A percentile compares a stretch with the other conserved stretches of the same genome.
These are phyloP conservation scores for Amphiprion clarkii DNA, from an alignment of 2,797 vertebrate genomes.

Conservation along the genomic window DNA sequence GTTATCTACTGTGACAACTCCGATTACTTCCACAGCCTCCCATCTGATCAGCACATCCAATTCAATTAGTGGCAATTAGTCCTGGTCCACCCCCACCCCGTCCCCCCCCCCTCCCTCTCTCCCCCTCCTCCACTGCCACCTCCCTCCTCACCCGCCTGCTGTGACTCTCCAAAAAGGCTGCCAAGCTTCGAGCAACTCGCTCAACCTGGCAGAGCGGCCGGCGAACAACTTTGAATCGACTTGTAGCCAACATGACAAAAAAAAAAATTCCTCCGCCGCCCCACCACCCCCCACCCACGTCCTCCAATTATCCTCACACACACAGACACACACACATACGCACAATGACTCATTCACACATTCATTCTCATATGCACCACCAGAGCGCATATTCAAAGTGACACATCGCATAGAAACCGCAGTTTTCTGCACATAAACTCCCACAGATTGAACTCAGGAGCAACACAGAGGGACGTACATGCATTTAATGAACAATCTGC, in stretches of 20 bases:
- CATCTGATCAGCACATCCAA: conserved; percentile 88
- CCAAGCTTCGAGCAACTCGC: conserved; percentile 63
- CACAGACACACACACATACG: conserved; percentile 50
- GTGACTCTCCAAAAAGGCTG: conserved; percentile 58
- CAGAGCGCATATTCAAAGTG: conserved; percentile 78
- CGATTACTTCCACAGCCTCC: conserved; percentile 88
- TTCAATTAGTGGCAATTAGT: conserved; percentile 90
- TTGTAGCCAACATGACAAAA: conserved; percentile 36
- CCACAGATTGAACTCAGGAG: conserved; percentile 55
- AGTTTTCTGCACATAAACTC: conserved; percentile 63
- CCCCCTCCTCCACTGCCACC: conserved; percentile 7
- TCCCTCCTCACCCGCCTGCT: conserved; percentile 54
- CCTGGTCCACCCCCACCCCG: conserved; percentile 57
- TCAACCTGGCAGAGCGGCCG: conserved; percentile 62
- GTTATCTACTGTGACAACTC: conserved; percentile 89
- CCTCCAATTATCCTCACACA: conserved; percentile 67
- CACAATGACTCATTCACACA: conserved; percentile 77
- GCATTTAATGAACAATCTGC: not conserved
- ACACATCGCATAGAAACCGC: conserved; percentile 68
- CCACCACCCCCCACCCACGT: conserved; percentile 13
- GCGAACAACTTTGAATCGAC: conserved; percentile 68
- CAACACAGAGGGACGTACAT: conserved; percentile 21
- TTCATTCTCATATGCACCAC: conserved; percentile 68
- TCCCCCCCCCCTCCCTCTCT: not conserved
- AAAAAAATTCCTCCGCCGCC: conserved; percentile 14